These are phyloP conservation scores for Oscheius sp. DNA, from an alignment of 2,888 invertebrate species.

Conservation along the genomic window DNA sequence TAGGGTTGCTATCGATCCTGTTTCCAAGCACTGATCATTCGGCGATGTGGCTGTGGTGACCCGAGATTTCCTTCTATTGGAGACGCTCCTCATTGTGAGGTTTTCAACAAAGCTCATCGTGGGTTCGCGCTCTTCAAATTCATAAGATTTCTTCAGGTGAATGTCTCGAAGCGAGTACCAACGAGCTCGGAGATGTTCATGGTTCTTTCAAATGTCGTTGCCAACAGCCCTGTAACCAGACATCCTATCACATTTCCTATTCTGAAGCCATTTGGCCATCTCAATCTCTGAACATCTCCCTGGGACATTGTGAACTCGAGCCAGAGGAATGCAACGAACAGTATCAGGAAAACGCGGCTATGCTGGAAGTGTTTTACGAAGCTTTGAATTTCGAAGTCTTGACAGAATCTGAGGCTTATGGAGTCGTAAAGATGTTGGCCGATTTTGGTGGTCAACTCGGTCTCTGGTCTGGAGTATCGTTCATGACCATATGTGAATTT, in stretches of 20 bases:
- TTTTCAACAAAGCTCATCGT: conserved; percentile 65
- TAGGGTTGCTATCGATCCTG: conserved; percentile 71
- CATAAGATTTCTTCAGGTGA: conserved; percentile 51
- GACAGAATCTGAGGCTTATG: conserved; percentile 62
- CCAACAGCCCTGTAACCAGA: conserved; percentile 70
- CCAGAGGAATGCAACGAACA: conserved; percentile 68
- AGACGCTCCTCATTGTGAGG: conserved; percentile 62
- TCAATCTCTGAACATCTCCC: conserved; percentile 63
- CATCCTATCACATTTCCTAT: conserved; percentile 65
- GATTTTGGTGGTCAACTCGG: conserved; percentile 71
- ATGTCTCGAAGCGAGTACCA: conserved; percentile 68
- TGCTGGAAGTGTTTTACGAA: conserved; percentile 72
- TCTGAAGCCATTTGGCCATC: conserved; percentile 72
- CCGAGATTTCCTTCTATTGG: conserved; percentile 69
- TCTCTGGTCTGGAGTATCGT: conserved; percentile 69
- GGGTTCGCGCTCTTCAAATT: conserved; percentile 3
- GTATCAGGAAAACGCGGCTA: conserved; percentile 71
- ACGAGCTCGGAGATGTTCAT: conserved; percentile 62
- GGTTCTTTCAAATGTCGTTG: conserved; percentile 63
- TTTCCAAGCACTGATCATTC: conserved; percentile 68
- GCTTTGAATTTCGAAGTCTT: conserved; percentile 66
- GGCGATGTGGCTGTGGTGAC: conserved; percentile 69
- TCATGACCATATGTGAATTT: conserved; percentile 70
- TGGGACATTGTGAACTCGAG: conserved; percentile 60
- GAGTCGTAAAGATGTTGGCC: conserved; percentile 71